Base-by-base conservation (phyloP, 2,113 vertebrate genomes). In the Bufo gargarizans region DNA sequence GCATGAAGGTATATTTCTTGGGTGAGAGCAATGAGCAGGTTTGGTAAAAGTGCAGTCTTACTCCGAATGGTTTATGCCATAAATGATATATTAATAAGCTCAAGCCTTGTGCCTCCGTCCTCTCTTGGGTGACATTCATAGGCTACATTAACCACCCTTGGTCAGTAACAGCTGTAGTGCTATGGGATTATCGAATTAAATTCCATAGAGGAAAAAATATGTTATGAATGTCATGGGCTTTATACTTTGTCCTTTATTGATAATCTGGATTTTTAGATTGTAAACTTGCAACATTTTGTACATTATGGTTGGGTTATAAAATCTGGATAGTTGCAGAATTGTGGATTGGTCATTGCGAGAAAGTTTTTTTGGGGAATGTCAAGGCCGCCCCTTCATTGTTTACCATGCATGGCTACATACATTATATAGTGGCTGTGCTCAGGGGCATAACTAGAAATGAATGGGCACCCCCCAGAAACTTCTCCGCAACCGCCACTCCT, bases 141-240 rank as follows among this genome's bases (percentile, higher is more conserved):
- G 71, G 43, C 79, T 45, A 16, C 20, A 61, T 19, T 81, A 61
- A 47, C 79, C 33, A 81, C 43, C 17, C 16, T 61, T 61, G 22
- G 53, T 20, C 56, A 47, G 79, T 22, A 81, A 61, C 79, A 81
- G 79, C 56, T 81, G 79, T 12, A 81, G 43, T 19, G 33, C 58
- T 63, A 16, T 63, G 58, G 79, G 79, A 81, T 81, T 81, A 81
- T 81, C 58, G 61, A 45, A 45, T 81, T 81, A 81, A 81, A 61
- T 0, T 43, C 22, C n/a, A 19, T 61, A 81, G 58, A 61, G 56
- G 33, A 61, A 76, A 81, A 45, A 61, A 61, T 59, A 81, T 43
- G 47, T 58, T 14, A 33, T 61, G 58, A 81, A 61, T 61, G 79
- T 81, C 33, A 81, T 61, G 79, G 79, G 56, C 33, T 61, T 3